Conservation (phyloP, 2,113 vertebrate species). For the Oostethus manadensis region DNA sequence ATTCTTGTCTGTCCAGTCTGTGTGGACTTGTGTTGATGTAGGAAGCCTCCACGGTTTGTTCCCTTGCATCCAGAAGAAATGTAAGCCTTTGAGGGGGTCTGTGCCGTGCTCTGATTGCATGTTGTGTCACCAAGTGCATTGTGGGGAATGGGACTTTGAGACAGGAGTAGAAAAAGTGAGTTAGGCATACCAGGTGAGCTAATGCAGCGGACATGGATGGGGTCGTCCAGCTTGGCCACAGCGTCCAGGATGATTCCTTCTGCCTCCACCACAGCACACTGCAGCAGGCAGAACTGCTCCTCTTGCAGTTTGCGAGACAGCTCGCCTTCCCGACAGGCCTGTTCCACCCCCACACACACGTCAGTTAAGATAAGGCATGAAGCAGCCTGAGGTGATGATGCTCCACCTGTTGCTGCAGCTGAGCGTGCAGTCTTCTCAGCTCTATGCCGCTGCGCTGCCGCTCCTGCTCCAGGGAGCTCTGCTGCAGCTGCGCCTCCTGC, state of each 20-base stretch:
- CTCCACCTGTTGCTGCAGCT: slow-evolving; percentile 70
- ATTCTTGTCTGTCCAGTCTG: no score
- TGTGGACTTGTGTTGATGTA: no score
- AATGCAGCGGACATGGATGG: slow-evolving; percentile 77
- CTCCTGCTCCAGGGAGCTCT: slow-evolving; percentile 54
- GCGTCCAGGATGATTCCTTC: slow-evolving; percentile 82
- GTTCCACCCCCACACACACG: slow-evolving; percentile 6
- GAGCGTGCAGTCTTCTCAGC: slow-evolving; percentile 61
- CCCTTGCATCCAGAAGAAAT: no score
- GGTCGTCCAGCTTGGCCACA: slow-evolving; percentile 81
- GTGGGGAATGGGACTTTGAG: not conserved
- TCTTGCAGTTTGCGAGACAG: slow-evolving; percentile 64
- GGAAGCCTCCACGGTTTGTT: no score
- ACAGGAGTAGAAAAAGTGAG: not conserved
- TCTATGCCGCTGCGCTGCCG: slow-evolving; percentile 63
- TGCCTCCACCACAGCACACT: slow-evolving; percentile 69
- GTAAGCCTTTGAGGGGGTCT: no score
- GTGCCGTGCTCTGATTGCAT: no score
- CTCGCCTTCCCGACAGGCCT: slow-evolving; percentile 48
- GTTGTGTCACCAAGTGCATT: no score
- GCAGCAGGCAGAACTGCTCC: slow-evolving; percentile 77
- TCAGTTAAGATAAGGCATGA: not conserved
- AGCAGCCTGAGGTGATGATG: not conserved
- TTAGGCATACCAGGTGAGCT: slow-evolving; percentile 73
- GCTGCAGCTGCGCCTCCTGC: slow-evolving; percentile 65